Evolutionary conservation across 2,888 invertebrate species (phyloP).

Genomic region (Lasioglossum calceatum): DNA sequence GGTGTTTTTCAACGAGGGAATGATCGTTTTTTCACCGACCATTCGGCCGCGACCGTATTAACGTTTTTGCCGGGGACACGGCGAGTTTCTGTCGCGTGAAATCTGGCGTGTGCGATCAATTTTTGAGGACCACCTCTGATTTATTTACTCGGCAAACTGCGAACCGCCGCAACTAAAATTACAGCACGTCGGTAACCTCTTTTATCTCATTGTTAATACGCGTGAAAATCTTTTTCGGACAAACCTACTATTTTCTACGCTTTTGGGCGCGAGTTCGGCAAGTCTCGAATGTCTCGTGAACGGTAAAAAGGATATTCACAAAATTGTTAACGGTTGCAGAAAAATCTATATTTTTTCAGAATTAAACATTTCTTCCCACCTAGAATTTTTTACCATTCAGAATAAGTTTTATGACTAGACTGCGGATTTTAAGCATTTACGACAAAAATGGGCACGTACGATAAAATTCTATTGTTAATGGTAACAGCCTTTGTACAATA

Average conservation of each 20-base stretch:
- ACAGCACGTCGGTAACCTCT: not conserved
- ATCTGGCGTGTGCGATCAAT: constrained; percentile 55
- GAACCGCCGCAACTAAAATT: not conserved
- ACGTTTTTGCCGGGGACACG: constrained; percentile 24
- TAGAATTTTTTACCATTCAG: too few relatives aligned
- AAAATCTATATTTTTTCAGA: not conserved
- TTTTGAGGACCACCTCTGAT: constrained; percentile 44
- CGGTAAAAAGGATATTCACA: too few relatives aligned
- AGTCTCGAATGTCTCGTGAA: not conserved
- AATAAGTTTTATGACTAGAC: too few relatives aligned
- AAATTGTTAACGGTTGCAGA: not conserved
- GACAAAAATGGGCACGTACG: too few relatives aligned
- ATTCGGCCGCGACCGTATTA: constrained; percentile 36
- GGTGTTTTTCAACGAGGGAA: constrained; percentile 44
- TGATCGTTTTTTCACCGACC: constrained; percentile 38
- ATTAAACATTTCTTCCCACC: too few relatives aligned
- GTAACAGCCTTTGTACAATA: too few relatives aligned
- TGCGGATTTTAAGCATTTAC: too few relatives aligned
- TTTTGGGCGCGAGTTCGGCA: not conserved
- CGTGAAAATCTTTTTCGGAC: not conserved
- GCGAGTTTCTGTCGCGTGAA: constrained; percentile 37
- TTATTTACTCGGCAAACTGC: constrained; percentile 17
- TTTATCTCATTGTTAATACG: not conserved
- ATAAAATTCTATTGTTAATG: too few relatives aligned
- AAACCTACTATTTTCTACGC: not conserved